These are phyloP conservation scores for Poecilobothrus nobilitatus DNA, from an alignment of 2,888 invertebrate genomes.

Conservation along the genomic window DNA sequence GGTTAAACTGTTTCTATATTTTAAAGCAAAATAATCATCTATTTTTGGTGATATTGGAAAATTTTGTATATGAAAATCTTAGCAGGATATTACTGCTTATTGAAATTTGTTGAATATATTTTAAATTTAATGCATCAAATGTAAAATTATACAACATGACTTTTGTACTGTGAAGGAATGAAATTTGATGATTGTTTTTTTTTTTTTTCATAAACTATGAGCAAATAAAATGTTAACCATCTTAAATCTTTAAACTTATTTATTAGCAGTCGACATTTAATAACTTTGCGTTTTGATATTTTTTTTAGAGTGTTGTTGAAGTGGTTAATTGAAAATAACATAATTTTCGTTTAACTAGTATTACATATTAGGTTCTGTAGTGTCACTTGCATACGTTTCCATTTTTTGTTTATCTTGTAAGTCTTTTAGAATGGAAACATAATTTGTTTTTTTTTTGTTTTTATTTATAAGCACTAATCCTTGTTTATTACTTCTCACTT, in stretches of 20 bases:
- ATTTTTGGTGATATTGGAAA: too few species aligned
- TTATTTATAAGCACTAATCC: background rate
- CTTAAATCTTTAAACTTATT: background rate
- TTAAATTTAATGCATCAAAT: background rate
- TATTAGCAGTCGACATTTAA: background rate
- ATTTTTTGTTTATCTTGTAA: background rate
- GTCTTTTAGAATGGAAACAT: background rate
- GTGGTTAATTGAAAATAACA: background rate
- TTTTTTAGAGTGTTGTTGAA: background rate
- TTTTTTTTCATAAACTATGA: background rate
- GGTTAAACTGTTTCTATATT: too few species aligned
- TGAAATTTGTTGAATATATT: background rate
- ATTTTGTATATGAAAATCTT: too few species aligned
- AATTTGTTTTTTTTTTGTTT: background rate
- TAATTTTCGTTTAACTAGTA: background rate
- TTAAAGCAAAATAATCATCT: too few species aligned
- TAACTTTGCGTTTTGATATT: background rate
- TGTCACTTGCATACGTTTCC: background rate
- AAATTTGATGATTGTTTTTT: too few species aligned
- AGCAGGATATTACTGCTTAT: background rate
- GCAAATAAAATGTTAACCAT: background rate
- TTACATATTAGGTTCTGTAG: background rate
- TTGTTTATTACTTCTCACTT: conserved; percentile 15
- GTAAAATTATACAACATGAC: background rate
- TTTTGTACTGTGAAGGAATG: background rate